A percentile compares a stretch with the other conserved stretches of the same genome.
Evolutionary conservation across 2,888 invertebrate genomes (phyloP).

Genomic region (Ceraclea dissimilis): DNA sequence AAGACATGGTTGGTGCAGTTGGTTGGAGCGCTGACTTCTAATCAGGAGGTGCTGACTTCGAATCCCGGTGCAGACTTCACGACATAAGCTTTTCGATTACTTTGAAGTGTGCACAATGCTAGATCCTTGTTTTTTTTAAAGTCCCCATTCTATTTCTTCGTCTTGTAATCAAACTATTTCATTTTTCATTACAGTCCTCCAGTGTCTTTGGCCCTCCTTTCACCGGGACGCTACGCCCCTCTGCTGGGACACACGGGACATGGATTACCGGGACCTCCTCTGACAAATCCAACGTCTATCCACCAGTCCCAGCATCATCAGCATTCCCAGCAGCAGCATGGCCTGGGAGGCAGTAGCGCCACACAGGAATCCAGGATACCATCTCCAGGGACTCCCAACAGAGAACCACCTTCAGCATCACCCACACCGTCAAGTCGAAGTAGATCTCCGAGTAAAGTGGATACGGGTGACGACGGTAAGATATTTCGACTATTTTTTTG

Average conservation of each 20-base stretch:
- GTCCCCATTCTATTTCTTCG: too few species aligned
- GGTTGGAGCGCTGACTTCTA: too few species aligned
- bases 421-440: conserved; percentile 18
- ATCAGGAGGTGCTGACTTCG: too few species aligned
- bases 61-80: too few species aligned
- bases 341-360: not conserved
- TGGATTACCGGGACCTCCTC: not conserved
- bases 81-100: too few species aligned
- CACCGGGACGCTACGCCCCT: conserved; percentile 45
- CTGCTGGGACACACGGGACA: conserved; percentile 48
- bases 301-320: conserved; percentile 57
- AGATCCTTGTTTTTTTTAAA: too few species aligned
- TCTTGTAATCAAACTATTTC: too few species aligned
- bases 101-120: too few species aligned
- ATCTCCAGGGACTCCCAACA: conserved; percentile 34
- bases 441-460: conserved; percentile 23
- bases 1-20: too few species aligned
- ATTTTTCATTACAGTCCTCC: too few species aligned
- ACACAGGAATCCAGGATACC: conserved; percentile 32
- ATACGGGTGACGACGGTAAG: conserved; percentile 25
- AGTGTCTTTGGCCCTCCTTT: conserved; percentile 62
- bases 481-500: conserved; percentile 1
- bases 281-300: not conserved
- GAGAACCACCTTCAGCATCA: conserved; percentile 29
- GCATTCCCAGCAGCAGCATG: not conserved